phyloP scores from a whole-genome alignment of 37 sponge, comb jelly and placozoan genomes.

The Hormiphora californensis region DNA sequence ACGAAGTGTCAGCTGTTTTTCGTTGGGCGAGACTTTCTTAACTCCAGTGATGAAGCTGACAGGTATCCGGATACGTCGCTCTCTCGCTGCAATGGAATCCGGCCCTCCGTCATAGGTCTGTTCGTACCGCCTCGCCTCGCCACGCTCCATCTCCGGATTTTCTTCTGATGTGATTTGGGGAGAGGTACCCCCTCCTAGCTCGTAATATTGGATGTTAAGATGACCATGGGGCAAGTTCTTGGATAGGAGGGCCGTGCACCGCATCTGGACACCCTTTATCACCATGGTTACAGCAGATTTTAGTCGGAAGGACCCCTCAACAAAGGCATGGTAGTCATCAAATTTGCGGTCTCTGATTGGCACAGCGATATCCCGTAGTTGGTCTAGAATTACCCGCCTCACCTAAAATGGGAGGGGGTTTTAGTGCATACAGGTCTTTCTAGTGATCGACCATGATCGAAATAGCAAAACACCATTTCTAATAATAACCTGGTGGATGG shows the following conservation, averaged over 20 bases:
- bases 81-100: not conserved
- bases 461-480: too few relatives aligned
- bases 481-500: too few relatives aligned
- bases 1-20: not conserved
- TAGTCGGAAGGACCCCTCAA: not conserved
- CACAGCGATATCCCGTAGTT: not conserved
- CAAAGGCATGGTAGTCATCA: not conserved
- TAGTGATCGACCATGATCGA: too few relatives aligned
- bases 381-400: not conserved
- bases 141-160: not conserved
- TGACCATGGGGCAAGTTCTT: constrained; percentile 23
- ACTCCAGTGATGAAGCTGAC: not conserved
- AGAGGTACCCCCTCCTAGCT: not conserved
- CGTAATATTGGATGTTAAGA: not conserved
- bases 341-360: not conserved
- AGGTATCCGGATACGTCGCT: not conserved
- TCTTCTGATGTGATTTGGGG: not conserved
- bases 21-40: not conserved
- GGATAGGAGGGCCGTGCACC: not conserved
- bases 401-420: too few relatives aligned
- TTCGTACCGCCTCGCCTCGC: not conserved
- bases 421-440: too few relatives aligned
- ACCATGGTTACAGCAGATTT: not conserved
- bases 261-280: not conserved
- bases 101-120: not conserved